Percentiles rank a stretch among this genome's conserved stretches.
Evolutionary conservation across 1,140 invertebrate species (phyloP).

Genomic region (Papilio glaucus): DNA sequence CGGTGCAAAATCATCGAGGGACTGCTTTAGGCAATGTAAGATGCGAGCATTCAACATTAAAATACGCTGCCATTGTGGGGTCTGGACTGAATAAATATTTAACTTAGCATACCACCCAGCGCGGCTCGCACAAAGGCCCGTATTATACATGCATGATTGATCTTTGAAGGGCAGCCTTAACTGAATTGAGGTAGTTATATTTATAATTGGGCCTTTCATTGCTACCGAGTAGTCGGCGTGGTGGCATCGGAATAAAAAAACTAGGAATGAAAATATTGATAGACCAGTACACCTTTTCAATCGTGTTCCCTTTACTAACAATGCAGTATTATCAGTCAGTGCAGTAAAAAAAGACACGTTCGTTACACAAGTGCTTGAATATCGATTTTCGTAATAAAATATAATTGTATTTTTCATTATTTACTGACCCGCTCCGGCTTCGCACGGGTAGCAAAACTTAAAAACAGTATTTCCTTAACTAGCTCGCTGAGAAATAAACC

Average conservation of each 20-base stretch:
- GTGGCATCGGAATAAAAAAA: constrained; percentile 13
- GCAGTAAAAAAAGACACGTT: not conserved
- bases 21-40: constrained; percentile 53
- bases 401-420: no score
- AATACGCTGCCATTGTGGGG: constrained; percentile 59
- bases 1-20: constrained; percentile 10
- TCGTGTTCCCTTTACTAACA: not conserved
- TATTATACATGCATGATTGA: constrained; percentile 54
- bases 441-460: no score
- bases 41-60: constrained; percentile 48
- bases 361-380: not conserved
- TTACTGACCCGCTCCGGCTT: no score
- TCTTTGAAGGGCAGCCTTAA: constrained; percentile 51
- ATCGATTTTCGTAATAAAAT: not conserved
- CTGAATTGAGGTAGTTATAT: constrained; percentile 27
- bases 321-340: not conserved
- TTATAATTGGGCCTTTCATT: constrained; percentile 36
- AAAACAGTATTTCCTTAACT: no score
- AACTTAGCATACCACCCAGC: constrained; percentile 53
- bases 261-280: not conserved
- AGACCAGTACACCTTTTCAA: constrained; percentile 8
- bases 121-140: constrained; percentile 47
- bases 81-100: constrained; percentile 34
- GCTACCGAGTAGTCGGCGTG: constrained; percentile 2
- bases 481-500: no score